Base-by-base conservation (phyloP, 2,888 invertebrate species). In the Zele albiditarsus region DNA sequence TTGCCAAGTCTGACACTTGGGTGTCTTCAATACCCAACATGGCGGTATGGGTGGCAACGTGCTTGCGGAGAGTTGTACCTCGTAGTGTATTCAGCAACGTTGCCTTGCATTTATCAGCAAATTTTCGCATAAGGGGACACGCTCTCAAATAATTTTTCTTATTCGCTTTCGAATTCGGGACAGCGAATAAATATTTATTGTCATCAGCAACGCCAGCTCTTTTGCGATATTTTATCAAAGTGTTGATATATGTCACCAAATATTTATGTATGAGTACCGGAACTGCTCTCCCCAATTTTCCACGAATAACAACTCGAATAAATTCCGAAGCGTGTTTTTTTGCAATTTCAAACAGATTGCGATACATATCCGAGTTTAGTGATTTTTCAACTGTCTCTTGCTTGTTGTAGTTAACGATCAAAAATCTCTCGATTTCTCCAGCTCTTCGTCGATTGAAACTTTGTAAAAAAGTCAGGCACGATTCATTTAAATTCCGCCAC, bases 11-110 rank as follows among this genome's bases (percentile, higher is more conserved):
- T n/a, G 73, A 74, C 1, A 84, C 78, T 77, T 81, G 77, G 49
- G 68, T 73, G 53, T 83, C 82, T 60, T 80, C 62, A 31, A 84
- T 69, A 66, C 78, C 76, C 60, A 82, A 73, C 71, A 79, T 73
- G 27, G 81, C 77, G 23, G 81, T 82, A n/a, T 77, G 79, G 3
- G 83, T 82, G 2, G 83, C 83, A 42, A 82, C 80, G 71, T 84
- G 83, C 71, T 82, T 84, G 20, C 82, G 73, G 10, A 83, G 70
- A 16, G 62, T 73, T 8, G 83, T 83, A 27, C 80, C 81, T 27
- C 80, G 76, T 31, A 84, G 74, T 57, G 79, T 75, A 49, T 60
- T 46, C 6, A 81, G 84, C 46, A 80, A 46, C 38, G 58, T 31
- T 62, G 83, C 83, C 38, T 82, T 82, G 77, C 82, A 83, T 62